A percentile compares a stretch with the other conserved stretches of the same genome.
Evolutionary conservation across 2,113 vertebrate species (phyloP).

Genomic region (Elephantulus edwardii): DNA sequence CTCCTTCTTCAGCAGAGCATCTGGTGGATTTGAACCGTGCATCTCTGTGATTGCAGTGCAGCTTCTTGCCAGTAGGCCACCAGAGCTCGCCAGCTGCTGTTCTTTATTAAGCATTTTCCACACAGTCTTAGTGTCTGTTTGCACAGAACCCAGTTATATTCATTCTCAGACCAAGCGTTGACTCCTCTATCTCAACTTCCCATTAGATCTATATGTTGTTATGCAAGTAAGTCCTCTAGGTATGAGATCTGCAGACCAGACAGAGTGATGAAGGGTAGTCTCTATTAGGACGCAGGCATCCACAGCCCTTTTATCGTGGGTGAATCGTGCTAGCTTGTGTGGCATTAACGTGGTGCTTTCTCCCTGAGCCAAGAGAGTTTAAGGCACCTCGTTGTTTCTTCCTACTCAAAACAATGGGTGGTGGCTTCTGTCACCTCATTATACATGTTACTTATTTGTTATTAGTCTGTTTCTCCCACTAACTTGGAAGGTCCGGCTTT

Average conservation of each 20-base stretch:
- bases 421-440: not conserved
- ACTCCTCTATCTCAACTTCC: not conserved
- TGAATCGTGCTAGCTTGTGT: not conserved
- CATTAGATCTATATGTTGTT: not conserved
- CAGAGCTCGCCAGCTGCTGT: not conserved
- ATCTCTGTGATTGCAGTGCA: no score
- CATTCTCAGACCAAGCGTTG: not conserved
- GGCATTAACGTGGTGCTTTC: not conserved
- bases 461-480: not conserved
- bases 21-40: no score
- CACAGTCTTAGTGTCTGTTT: not conserved
- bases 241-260: not conserved
- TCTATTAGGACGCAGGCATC: not conserved
- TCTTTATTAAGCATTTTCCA: not conserved
- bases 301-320: not conserved
- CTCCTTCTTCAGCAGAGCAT: no score
- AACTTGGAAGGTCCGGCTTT: not conserved
- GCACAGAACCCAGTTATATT: no score
- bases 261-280: not conserved
- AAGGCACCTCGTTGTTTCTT: not conserved
- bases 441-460: not conserved
- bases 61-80: no score
- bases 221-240: rapidly evolving
- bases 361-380: not conserved
- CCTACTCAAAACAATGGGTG: not conserved